Conservation (phyloP, 1,140 invertebrate species). For the Asobara japonica region DNA sequence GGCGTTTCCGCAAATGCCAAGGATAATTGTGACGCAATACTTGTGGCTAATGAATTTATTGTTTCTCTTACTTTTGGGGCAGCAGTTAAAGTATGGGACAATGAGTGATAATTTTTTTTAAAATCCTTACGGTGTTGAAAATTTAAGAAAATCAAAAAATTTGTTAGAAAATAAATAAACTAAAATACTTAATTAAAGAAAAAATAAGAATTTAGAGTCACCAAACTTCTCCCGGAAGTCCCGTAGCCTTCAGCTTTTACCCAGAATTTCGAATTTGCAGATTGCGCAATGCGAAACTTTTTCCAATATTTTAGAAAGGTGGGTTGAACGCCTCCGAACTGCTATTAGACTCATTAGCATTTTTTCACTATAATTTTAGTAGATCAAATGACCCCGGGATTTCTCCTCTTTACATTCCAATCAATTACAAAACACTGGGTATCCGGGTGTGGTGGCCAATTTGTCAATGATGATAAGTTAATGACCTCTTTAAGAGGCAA, state of each 20-base stretch:
- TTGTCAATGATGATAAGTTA: background rate
- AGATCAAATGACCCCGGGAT: background rate
- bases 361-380: background rate
- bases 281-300: background rate
- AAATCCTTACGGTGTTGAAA: too few species aligned
- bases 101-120: too few species aligned
- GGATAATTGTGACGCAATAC: too few species aligned
- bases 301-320: background rate
- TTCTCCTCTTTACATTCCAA: background rate
- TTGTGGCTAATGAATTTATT: too few species aligned
- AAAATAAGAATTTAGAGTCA: background rate
- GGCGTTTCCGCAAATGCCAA: background rate
- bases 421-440: background rate
- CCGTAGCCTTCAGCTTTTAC: background rate
- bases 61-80: too few species aligned
- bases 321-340: background rate
- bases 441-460: background rate
- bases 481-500: background rate
- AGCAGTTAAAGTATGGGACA: too few species aligned
- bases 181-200: too few species aligned
- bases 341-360: background rate
- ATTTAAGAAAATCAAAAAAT: too few species aligned
- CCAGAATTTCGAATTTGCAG: background rate
- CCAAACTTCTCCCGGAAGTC: background rate
- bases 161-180: too few species aligned